Evolutionary conservation across 2,888 invertebrate genomes (phyloP).

Genomic region (Cataglyphis livida): DNA sequence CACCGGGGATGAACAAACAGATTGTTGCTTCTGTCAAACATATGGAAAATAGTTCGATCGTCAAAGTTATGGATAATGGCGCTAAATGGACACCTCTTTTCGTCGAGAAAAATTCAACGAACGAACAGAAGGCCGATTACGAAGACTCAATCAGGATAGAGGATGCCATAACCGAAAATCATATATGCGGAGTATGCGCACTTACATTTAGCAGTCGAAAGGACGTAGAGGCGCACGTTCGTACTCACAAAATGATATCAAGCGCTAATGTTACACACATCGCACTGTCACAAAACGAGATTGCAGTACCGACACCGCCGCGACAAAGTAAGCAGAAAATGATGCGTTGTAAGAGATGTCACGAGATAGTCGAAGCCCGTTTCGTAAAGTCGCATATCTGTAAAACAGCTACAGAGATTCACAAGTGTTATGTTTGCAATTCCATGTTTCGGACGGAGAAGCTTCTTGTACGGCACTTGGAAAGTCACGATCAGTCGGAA

Average conservation of each 20-base stretch:
- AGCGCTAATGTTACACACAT: neutral
- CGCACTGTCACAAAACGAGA: neutral
- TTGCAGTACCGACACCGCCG: neutral
- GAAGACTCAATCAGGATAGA: slow-evolving; percentile 31
- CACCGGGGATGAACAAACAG: neutral
- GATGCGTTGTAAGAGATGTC: slow-evolving; percentile 84
- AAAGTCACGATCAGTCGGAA: slow-evolving; percentile 73
- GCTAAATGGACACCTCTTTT: neutral
- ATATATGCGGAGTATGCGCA: slow-evolving; percentile 80
- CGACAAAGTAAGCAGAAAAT: slow-evolving; percentile 75
- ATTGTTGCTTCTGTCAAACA: neutral
- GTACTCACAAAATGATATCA: slow-evolving; percentile 66
- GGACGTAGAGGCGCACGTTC: slow-evolving; percentile 79
- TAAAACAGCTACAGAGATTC: slow-evolving; percentile 62
- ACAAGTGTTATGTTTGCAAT: slow-evolving; percentile 78
- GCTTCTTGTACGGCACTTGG: slow-evolving; percentile 71
- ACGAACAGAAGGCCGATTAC: slow-evolving; percentile 20
- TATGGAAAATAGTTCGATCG: neutral
- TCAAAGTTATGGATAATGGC: slow-evolving; percentile 26
- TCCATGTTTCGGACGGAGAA: slow-evolving; percentile 74
- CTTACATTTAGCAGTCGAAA: slow-evolving; percentile 72
- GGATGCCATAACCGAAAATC: slow-evolving; percentile 61
- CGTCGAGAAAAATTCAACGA: neutral
- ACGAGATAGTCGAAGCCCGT: slow-evolving; percentile 82
- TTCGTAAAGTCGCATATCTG: slow-evolving; percentile 82